Evolutionary conservation across 2,888 invertebrate genomes (phyloP), one percentile per base, ranked within the genome.

Genomic region (Uloborus plumipes): DNA sequence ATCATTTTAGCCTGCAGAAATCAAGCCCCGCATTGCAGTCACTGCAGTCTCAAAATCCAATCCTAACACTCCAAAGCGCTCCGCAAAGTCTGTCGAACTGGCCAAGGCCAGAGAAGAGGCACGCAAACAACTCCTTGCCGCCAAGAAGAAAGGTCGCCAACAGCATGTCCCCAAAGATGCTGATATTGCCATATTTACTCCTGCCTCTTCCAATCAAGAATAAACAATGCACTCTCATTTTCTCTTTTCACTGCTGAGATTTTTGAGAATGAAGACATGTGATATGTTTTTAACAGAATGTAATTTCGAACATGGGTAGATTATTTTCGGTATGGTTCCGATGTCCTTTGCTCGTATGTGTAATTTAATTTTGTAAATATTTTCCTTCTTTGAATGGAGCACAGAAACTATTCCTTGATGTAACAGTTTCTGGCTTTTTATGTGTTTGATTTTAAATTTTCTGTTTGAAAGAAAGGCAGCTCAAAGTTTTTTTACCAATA

Each of bases 201-300:
- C 84, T 64, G 77, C 74, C 59, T 53, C 72, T 7, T 50, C 75
- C 51, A 82, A 66, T 39, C 76, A 75, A 71, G 31, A 31, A 31
- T 31, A 31, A 7, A 31, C 22, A 18, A 47, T 31, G 39, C 39
- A 67, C 31, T 18, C 94, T 22, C 94, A 95, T 88, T 31, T 31
- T 31, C 31, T 31, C 91, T 31, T 31, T 31, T 31, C 31, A 31
- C 7, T 31, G 31, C 31, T 31, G 31, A 91, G 20, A 91, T 93
- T 18, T 95, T 94, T 87, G 92, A 92, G 31, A 31, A 31, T 7
- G 18, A 50, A 50, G 20, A 61, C 92, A 0, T 73, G 65, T 3
- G 86, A 86, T 62, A 88, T 88, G 88, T 88, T 95, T 64, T 89
- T 89, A 7, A 91, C 92, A 26, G 89, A 90, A 0, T 96, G 96